Percentiles rank a stretch among this genome's conserved stretches.
Evolutionary conservation across 2,888 invertebrate genomes (phyloP).

Genomic region (Allygus modestus): DNA sequence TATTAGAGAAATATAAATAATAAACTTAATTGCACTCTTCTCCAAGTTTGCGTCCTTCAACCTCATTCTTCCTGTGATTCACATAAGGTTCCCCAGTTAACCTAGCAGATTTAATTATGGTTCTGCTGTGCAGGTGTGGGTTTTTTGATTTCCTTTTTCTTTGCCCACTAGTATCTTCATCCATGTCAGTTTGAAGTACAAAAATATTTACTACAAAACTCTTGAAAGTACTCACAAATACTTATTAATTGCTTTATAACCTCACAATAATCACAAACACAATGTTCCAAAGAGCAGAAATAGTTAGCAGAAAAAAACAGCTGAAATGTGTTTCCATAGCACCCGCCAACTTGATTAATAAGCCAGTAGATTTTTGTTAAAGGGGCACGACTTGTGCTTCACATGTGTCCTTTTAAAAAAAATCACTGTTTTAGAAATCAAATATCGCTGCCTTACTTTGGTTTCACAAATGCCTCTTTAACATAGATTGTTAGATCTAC

Average conservation of each 20-base stretch:
- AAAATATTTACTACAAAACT: conserved; percentile 17
- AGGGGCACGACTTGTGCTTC: conserved; percentile 1
- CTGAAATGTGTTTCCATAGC: conserved; percentile 12
- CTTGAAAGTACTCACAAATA: not conserved
- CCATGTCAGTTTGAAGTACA: not conserved
- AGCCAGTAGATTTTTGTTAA: conserved; percentile 11
- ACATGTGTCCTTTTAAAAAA: conserved; percentile 7
- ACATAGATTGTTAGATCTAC: no score
- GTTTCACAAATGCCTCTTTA: no score
- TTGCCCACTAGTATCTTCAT: not conserved
- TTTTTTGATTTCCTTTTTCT: not conserved
- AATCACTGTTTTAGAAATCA: not conserved
- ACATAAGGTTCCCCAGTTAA: not conserved
- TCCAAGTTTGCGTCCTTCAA: not conserved
- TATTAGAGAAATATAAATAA: not conserved
- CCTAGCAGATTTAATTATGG: not conserved
- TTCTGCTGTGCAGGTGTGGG: not conserved
- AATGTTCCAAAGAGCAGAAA: not conserved
- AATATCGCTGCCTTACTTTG: no score
- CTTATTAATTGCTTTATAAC: not conserved
- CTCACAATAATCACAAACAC: not conserved
- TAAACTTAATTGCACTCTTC: not conserved
- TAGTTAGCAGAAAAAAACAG: conserved; percentile 7
- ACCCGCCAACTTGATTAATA: not conserved
- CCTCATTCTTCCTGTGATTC: conserved; percentile 1